Base-by-base conservation (phyloP, 2,888 invertebrate genomes). In the Paralinhomoeus sp. region DNA sequence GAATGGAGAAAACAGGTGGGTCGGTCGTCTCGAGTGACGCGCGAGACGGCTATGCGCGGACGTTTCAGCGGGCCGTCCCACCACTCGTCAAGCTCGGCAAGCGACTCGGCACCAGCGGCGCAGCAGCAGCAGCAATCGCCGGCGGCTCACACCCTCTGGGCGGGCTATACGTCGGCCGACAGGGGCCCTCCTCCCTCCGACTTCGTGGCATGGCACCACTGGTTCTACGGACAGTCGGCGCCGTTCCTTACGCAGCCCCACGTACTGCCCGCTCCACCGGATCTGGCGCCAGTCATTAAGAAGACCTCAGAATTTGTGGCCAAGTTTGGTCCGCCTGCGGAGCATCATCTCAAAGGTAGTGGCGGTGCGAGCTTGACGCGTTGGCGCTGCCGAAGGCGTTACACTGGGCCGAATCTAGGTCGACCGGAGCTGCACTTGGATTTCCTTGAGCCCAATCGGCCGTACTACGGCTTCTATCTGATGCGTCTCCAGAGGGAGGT, bases 221-320 rank as follows among this genome's bases (percentile, higher is more conserved):
- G 43, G 44, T 49, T 49, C 35, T 49, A 47, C 41, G 42, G 42
- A 3, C 17, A 3, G 2, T 3, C 15, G 18, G 9, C 45, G 15
- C 21, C 44, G 15, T 17, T 21, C 12, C 24, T n/a, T 3, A 37
- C 12, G 3, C 43, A 46, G 22, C 50, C 54, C 7, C 42, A 49
- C 31, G 47, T 51, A 7, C 45, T 58, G 13, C 63, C 65, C 2
- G 89, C 89, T 1, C 77, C 83, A 0, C 76, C 77, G 3, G 83
- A 83, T 54, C 69, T 80, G 1, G 77, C 78, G 58, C 72, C 79
- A 21, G 80, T 93, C 12, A 80, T 97, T 46, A 85, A 89, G 64
- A 87, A 89, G 65, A 87, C 93, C 76, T 91, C 93, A 1, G 76
- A 77, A 50, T 91, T 91, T 64, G 91, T 97, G 0, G 80, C 83